Base-by-base conservation (phyloP, 1,140 invertebrate species). In the Sitodiplosis mosellana region DNA sequence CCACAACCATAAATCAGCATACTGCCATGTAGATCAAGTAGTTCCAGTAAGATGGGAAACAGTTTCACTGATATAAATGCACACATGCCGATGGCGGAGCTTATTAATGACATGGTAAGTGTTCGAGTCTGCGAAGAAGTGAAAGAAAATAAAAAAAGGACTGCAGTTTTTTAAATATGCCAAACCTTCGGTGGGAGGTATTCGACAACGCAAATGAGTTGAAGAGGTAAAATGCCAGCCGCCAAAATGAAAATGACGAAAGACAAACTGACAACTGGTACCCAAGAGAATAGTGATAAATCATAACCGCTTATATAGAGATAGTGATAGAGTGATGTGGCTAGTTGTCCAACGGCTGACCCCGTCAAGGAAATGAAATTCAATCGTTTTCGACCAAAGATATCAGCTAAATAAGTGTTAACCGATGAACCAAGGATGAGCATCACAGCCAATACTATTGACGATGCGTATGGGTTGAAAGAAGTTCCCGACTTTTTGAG, bases 361-460 rank as follows among this genome's bases (percentile, higher is more conserved):
- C 60, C 61, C 34, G 58, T n/a, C 1, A 58, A 61, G 1, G 63
- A 65, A 18, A 61, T 48, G n/a, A 64, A 46, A 49, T 64, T 54
- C 2, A 64, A 51, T 1, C 60, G 54, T 11, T 56, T 53, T 46
- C 63, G 53, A 17, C 64, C 64, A 33, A 56, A 49, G 6, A 56
- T 54, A 40, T 66, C 63, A 17, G 65, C 56, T 3, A 64, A 50
- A 34, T 61, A 53, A 6, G 60, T 57, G 0, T 59, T 59, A 5
- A 55, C 56, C 10, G 59, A 54, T 1, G 57, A 55, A 6, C 56
- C 56, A 0, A 63, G 48, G 18, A 65, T 58, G 49, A 62, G 61
- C 0, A 61, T 56, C 0, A 54, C 42, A 1, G 81, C 83, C 2
- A 91, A 74, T 6, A 87, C 74, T 42, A 91, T 82, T 1, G 86